These are phyloP conservation scores for Vannuccia rotundouncinata DNA, from an alignment of 2,888 invertebrate species.

Conservation along the genomic window DNA sequence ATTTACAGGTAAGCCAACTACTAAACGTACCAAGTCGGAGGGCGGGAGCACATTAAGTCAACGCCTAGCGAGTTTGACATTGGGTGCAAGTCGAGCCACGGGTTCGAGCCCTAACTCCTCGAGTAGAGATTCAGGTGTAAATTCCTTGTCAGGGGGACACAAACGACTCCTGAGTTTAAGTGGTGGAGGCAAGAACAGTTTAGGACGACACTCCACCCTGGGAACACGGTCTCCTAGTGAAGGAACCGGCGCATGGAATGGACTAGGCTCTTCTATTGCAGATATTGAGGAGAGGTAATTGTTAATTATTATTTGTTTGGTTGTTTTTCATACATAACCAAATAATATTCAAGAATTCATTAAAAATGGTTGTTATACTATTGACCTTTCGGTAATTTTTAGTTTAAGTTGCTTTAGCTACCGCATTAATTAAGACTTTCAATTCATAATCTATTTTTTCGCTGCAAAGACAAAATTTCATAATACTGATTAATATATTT, in stretches of 20 bases:
- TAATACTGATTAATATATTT: too few species aligned
- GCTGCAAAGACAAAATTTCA: too few species aligned
- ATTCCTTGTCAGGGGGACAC: neutral
- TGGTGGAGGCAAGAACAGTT: neutral
- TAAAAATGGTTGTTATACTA: too few species aligned
- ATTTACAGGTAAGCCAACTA: neutral
- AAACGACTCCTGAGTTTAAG: neutral
- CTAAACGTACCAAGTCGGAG: neutral
- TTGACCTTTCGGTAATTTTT: too few species aligned
- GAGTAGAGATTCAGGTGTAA: neutral
- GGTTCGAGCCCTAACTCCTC: neutral
- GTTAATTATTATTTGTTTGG: too few species aligned
- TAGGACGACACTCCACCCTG: neutral
- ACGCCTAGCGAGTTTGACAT: neutral
- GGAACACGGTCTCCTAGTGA: neutral
- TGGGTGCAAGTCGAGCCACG: neutral
- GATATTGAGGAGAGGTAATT: neutral
- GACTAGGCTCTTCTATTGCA: neutral
- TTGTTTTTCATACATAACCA: too few species aligned
- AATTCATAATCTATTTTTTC: too few species aligned
- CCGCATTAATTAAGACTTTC: too few species aligned
- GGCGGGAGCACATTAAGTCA: neutral
- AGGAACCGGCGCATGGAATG: neutral
- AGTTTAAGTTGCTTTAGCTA: too few species aligned
- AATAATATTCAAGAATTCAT: too few species aligned